phyloP scores from a whole-genome alignment of 2,888 invertebrate genomes.

The Cheilosia vernalis region DNA sequence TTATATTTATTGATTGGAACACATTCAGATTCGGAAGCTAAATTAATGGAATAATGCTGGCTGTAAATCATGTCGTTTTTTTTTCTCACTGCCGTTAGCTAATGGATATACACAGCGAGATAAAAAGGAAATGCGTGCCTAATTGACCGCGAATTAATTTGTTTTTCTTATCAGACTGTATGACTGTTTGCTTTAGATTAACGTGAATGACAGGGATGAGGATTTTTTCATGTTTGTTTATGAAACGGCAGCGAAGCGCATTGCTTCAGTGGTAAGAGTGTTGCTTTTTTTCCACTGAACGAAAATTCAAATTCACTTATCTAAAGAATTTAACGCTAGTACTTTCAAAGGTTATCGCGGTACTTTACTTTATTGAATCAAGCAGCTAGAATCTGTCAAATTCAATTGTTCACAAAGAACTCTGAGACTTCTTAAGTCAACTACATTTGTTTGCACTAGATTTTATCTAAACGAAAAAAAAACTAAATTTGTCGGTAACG shows the following conservation, averaged over 20 bases:
- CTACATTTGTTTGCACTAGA: too few relatives aligned
- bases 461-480: too few relatives aligned
- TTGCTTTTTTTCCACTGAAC: too few relatives aligned
- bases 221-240: neutral
- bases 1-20: constrained; percentile 11
- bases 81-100: neutral
- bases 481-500: rapidly evolving
- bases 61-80: constrained; percentile 6
- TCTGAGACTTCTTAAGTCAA: too few relatives aligned
- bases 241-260: neutral
- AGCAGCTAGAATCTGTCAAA: too few relatives aligned
- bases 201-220: neutral
- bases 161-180: neutral
- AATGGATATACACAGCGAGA: constrained; percentile 24
- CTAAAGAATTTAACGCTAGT: too few relatives aligned
- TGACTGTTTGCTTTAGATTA: neutral
- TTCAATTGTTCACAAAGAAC: too few relatives aligned
- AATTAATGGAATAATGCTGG: constrained; percentile 3
- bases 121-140: constrained; percentile 19
- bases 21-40: neutral
- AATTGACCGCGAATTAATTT: constrained; percentile 23
- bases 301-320: too few relatives aligned
- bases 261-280: neutral
- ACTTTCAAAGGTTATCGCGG: too few relatives aligned
- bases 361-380: too few relatives aligned